Evolutionary conservation across 2,797 vertebrate species (phyloP), one percentile per base, ranked within the genome.

Genomic region (Halcyon badia): DNA sequence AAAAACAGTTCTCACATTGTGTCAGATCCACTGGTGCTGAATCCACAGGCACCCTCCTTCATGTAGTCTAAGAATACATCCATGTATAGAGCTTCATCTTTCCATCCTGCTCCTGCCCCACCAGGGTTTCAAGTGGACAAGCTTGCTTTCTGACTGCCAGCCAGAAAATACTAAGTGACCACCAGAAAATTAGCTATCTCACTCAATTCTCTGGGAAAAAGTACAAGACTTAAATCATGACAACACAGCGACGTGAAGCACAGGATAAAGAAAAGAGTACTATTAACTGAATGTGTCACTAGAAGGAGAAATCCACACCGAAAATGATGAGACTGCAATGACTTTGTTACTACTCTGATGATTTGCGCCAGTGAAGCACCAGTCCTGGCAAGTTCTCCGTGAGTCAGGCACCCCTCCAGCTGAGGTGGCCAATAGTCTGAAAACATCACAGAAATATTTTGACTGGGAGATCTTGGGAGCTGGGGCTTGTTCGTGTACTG

Each of bases 1-100:
- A 73, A 90, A 91, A 95, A 66, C 72, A 75, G 58, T 91, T 96
- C 85, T 96, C 92, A 57, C 60, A 30, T 64, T 87, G 90, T 94
- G 92, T 80, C 89, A 82, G 66, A 64, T 83, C 87, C 95, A 90
- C 69, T 56, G 69, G 89, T 93, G 58, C 80, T 0, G 4, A 72
- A 91, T 89, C 56, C 42, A 81, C 56, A 35, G 48, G 57, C 81
- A 70, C 42, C 9, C 39, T 83, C 41, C 69, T 87, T 35, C 52
- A 44, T 85, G 56, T 56, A 73, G 52, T 24, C 78, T 78, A 83
- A 84, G 72, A 79, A 57, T 33, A 61, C n/a, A 66, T 62, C 69
- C 3, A 0, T 9, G 56, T 52, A 24, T 8, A 60, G 30, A 54
- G 48, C 48, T 84, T 52, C n/a, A 21, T 30, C 49, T 83, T 78